Evolutionary conservation across 2,797 vertebrate genomes (phyloP).

Genomic region (Naso thynnoides): DNA sequence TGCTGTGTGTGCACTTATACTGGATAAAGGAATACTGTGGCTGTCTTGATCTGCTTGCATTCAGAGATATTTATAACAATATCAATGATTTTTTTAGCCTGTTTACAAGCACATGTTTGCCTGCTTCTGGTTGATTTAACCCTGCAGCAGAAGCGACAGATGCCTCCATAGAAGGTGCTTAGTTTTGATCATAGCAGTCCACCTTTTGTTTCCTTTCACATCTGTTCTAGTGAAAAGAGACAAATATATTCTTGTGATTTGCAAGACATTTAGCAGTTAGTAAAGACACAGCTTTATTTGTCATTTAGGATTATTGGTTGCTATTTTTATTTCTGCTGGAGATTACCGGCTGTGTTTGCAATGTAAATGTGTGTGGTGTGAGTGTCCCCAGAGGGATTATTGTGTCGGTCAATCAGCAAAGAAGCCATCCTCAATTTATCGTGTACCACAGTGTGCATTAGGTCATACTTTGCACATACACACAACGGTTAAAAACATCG

Average conservation of each 20-base stretch:
- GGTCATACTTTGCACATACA: constrained; percentile 67
- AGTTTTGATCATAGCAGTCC: constrained; percentile 17
- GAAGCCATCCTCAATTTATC: constrained; percentile 79
- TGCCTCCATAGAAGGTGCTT: background rate
- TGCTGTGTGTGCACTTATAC: constrained; percentile 30
- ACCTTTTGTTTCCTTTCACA: constrained; percentile 37
- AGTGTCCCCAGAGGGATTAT: constrained; percentile 75
- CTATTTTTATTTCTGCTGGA: constrained; percentile 44
- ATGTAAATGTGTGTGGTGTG: constrained; percentile 16
- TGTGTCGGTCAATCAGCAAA: constrained; percentile 87
- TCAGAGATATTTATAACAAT: constrained; percentile 39
- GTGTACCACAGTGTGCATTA: constrained; percentile 79
- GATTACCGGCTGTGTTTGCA: background rate
- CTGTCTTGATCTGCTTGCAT: constrained; percentile 27
- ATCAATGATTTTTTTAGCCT: constrained; percentile 25
- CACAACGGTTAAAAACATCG: constrained; percentile 48
- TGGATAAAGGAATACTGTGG: constrained; percentile 31
- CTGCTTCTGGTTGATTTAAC: constrained; percentile 21
- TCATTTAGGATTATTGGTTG: constrained; percentile 29
- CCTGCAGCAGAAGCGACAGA: constrained; percentile 12
- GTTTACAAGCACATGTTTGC: constrained; percentile 26
- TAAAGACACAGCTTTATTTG: constrained; percentile 18
- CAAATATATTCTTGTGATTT: constrained; percentile 1
- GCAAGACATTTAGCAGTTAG: constrained; percentile 15
- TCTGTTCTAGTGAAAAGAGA: constrained; percentile 40